Conservation (phyloP, 2,113 vertebrate genomes). For the Neogobius melanostomus region DNA sequence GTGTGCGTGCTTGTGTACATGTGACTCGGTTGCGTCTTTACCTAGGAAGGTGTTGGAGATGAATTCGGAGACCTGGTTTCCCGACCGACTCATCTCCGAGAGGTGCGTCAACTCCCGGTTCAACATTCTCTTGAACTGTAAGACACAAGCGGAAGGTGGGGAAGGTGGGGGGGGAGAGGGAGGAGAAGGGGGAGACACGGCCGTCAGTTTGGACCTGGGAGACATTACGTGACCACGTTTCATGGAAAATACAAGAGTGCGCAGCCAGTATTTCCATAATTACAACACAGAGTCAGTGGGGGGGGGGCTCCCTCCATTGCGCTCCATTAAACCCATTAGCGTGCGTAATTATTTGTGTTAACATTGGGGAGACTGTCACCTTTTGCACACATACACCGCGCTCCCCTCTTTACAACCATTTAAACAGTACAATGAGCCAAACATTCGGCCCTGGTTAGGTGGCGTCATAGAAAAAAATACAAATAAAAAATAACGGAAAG, state of each 20-base stretch:
- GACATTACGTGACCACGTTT: slow-evolving; percentile 33
- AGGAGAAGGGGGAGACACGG: slow-evolving; percentile 8
- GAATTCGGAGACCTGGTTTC: slow-evolving; percentile 96
- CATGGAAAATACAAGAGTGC: slow-evolving; percentile 44
- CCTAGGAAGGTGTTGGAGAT: slow-evolving; percentile 92
- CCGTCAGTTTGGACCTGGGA: slow-evolving; percentile 59
- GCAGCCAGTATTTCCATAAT: slow-evolving; percentile 29
- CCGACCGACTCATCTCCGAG: slow-evolving; percentile 93
- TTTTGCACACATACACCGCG: slow-evolving; percentile 22
- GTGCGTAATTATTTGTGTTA: slow-evolving; percentile 35
- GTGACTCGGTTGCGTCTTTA: slow-evolving; percentile 60
- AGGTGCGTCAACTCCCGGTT: slow-evolving; percentile 92
- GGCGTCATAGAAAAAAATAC: slow-evolving; percentile 32
- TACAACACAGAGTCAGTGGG: slow-evolving; percentile 22
- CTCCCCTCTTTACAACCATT: slow-evolving; percentile 33
- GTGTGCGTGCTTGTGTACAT: neutral
- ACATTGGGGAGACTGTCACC: slow-evolving; percentile 2
- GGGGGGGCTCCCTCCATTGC: slow-evolving; percentile 5
- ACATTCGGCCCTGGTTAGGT: slow-evolving; percentile 12
- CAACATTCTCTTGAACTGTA: slow-evolving; percentile 95
- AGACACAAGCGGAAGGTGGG: slow-evolving; percentile 31
- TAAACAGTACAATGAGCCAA: slow-evolving; percentile 28
- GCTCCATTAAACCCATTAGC: slow-evolving; percentile 38
- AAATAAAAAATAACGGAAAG: neutral
- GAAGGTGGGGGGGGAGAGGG: neutral